These are phyloP conservation scores for Cecropterus lyciades DNA, from an alignment of 1,140 invertebrate species.

Conservation along the genomic window DNA sequence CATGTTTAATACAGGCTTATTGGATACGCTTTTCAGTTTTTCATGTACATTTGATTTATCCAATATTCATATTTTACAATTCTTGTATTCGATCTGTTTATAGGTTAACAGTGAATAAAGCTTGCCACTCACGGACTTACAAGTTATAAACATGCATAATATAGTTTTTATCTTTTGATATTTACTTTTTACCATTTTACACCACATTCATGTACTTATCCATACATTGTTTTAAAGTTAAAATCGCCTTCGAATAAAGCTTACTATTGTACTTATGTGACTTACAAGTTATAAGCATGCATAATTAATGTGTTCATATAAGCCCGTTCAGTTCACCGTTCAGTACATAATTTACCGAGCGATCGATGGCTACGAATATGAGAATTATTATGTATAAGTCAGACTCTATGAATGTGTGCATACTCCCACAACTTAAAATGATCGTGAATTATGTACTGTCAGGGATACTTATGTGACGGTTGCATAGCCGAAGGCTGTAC, in stretches of 20 bases:
- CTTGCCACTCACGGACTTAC: background rate
- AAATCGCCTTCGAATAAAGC: too few relatives aligned
- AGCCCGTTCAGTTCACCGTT: background rate
- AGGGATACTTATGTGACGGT: too few relatives aligned
- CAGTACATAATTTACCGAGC: background rate
- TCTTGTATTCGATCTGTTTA: background rate
- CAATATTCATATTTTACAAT: background rate
- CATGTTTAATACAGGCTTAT: slow-evolving; percentile 28
- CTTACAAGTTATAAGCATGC: background rate
- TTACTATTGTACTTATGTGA: background rate
- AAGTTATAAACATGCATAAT: too few relatives aligned
- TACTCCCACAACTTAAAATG: too few relatives aligned
- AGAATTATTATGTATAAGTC: too few relatives aligned
- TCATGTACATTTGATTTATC: slow-evolving; percentile 2
- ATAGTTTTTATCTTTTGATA: background rate
- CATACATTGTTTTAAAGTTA: too few relatives aligned
- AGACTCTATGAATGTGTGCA: too few relatives aligned
- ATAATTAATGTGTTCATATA: slow-evolving; percentile 1
- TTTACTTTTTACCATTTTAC: too few relatives aligned
- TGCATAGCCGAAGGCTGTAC: too few relatives aligned
- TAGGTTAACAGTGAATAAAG: too few relatives aligned
- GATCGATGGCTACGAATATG: background rate
- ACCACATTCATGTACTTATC: too few relatives aligned
- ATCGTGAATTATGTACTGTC: too few relatives aligned
- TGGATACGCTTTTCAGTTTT: slow-evolving; percentile 9